Conservation (phyloP, 2,797 vertebrate genomes). For the Discoglossus pictus region DNA sequence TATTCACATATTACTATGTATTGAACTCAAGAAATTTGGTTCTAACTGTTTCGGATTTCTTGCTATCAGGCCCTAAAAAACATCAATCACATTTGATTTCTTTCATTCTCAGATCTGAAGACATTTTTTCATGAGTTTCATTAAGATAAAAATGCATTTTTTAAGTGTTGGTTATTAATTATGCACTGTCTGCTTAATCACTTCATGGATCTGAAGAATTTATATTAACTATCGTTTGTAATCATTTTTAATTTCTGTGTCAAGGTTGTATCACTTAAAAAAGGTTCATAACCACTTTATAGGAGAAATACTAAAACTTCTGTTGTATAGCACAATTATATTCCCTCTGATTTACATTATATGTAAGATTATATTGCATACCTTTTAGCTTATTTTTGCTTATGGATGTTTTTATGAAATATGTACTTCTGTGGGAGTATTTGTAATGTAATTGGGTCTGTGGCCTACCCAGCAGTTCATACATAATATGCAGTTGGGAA, state of each 20-base stretch:
- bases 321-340: too few species aligned
- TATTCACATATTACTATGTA: slow-evolving; percentile 11
- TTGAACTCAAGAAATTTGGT: slow-evolving; percentile 4
- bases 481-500: too few species aligned
- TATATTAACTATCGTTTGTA: slow-evolving; percentile 14
- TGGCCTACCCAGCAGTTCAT: too few species aligned
- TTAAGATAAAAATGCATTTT: neutral
- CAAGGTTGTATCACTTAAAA: too few species aligned
- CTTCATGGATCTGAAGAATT: slow-evolving; percentile 4
- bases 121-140: neutral
- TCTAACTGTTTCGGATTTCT: slow-evolving; percentile 11
- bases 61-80: neutral
- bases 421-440: too few species aligned
- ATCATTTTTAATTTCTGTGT: neutral
- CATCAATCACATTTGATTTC: neutral
- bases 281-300: too few species aligned
- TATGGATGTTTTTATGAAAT: too few species aligned
- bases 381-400: too few species aligned
- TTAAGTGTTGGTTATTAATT: slow-evolving; percentile 5
- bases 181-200: slow-evolving; percentile 2
- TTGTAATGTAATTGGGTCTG: too few species aligned
- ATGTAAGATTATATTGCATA: too few species aligned
- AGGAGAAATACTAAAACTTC: too few species aligned
- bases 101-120: neutral
- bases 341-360: too few species aligned